phyloP scores from a whole-genome alignment of 1,140 invertebrate species.

The Pemphigus obesinymphae region DNA sequence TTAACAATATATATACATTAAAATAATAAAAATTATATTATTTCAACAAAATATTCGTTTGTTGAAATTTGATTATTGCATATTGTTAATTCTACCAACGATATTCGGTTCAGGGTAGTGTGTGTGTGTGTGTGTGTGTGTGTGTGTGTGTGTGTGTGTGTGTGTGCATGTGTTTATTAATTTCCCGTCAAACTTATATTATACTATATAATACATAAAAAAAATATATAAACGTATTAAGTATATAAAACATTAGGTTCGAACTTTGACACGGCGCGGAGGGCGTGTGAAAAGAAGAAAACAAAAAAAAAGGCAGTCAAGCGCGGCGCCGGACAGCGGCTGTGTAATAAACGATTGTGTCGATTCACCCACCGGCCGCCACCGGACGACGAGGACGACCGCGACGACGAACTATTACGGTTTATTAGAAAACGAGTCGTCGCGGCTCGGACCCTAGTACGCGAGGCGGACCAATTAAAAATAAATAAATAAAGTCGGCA shows the following conservation, averaged over 20 bases:
- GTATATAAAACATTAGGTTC: background rate
- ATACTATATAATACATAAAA: no score
- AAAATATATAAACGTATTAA: no score
- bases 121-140: no score
- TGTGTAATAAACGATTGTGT: constrained; percentile 34
- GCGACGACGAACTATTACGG: background rate
- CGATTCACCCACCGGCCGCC: constrained; percentile 10
- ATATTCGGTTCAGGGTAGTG: no score
- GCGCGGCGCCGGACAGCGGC: background rate
- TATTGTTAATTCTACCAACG: no score
- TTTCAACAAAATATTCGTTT: no score
- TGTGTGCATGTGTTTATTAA: background rate
- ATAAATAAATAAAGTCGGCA: constrained; percentile 2
- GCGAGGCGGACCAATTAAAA: constrained; percentile 28
- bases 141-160: no score
- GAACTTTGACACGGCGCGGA: background rate
- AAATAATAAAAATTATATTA: no score
- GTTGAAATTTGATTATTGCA: no score
- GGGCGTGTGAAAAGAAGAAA: background rate
- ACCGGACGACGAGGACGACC: background rate
- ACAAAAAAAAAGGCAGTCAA: background rate
- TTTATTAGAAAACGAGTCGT: constrained; percentile 2
- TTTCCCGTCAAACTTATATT: no score
- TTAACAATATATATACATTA: no score
- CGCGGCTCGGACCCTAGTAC: background rate